Conservation (phyloP, 2,113 vertebrate species). For the Orthonyx spaldingii region DNA sequence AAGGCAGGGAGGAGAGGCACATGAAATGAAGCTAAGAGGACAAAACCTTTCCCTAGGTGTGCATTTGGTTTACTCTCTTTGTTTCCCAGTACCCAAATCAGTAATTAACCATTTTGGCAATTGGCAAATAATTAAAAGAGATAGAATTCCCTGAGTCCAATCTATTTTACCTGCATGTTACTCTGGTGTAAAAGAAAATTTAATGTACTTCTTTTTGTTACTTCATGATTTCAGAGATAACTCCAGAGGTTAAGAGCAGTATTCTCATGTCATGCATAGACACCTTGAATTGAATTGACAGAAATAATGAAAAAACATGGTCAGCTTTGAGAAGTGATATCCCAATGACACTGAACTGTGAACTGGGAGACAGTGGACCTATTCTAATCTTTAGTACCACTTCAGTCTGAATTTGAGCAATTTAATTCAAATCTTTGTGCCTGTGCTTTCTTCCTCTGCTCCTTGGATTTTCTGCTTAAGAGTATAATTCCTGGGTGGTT, state of each 20-base stretch:
- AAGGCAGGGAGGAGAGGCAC: accelerated
- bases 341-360: not conserved
- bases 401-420: not conserved
- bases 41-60: not conserved
- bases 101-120: not conserved
- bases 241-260: not conserved
- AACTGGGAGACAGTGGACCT: not conserved
- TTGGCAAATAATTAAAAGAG: not conserved
- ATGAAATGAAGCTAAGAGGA: not conserved
- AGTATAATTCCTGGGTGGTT: not conserved
- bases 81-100: not conserved
- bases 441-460: not conserved
- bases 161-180: not conserved
- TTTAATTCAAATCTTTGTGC: not conserved
- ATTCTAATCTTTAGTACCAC: not conserved
- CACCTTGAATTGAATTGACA: not conserved
- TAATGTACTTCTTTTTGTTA: not conserved
- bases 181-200: not conserved
- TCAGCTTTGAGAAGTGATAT: not conserved
- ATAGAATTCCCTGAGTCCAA: not conserved
- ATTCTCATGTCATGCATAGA: not conserved
- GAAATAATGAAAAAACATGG: not conserved
- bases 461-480: not conserved
- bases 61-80: not conserved
- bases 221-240: not conserved